Conservation (phyloP, 2,888 invertebrate genomes). For the Ophraella communa region DNA sequence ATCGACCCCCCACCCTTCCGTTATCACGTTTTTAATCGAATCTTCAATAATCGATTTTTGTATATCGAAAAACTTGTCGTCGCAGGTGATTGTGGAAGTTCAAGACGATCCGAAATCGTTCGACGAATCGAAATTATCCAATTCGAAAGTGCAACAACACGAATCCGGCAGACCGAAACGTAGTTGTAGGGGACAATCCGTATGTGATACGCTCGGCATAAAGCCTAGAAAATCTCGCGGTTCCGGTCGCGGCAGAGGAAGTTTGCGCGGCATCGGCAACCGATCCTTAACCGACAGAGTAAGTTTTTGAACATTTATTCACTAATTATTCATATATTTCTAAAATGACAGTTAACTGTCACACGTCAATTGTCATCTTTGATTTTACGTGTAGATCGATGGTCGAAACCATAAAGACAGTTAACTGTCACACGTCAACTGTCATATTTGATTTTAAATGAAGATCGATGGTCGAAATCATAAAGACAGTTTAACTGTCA, state of each 20-base stretch:
- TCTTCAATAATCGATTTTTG: no score
- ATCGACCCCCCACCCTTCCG: no score
- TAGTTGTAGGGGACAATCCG: conserved; percentile 58
- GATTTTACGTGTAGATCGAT: no score
- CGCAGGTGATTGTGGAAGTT: conserved; percentile 56
- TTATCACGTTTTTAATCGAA: no score
- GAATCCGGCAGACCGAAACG: conserved; percentile 57
- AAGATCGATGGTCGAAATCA: no score
- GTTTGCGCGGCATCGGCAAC: conserved; percentile 43
- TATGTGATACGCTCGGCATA: conserved; percentile 55
- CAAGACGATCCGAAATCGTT: conserved; percentile 54
- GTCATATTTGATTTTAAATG: no score
- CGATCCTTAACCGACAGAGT: conserved; percentile 42
- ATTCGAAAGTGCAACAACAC: conserved; percentile 15
- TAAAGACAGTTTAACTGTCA: no score
- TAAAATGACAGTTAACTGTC: neutral
- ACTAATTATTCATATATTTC: conserved; percentile 24
- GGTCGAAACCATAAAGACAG: no score
- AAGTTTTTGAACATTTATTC: conserved; percentile 36
- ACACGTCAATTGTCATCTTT: neutral
- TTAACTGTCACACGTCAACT: no score
- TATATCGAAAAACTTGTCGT: no score
- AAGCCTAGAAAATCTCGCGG: conserved; percentile 57
- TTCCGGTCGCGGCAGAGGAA: conserved; percentile 50
- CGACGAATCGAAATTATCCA: conserved; percentile 16